Conservation (phyloP, 2,888 invertebrate genomes). For the Hipparchia semele region DNA sequence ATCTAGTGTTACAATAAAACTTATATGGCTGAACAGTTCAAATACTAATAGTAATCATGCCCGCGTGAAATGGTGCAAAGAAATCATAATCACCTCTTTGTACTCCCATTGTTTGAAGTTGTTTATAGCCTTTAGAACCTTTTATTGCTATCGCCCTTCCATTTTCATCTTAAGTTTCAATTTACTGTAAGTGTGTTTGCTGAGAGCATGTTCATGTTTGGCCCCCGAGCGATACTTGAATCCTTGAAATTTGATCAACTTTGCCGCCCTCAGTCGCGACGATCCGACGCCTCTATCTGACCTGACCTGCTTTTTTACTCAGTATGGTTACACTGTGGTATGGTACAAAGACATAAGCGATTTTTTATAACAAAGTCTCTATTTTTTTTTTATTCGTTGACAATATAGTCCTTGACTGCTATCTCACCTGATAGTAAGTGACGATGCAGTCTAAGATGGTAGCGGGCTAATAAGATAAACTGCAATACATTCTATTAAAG, state of each 20-base stretch:
- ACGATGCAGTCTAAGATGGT: background rate
- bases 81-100: too few species aligned
- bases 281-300: conserved; percentile 26
- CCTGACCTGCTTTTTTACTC: conserved; percentile 29
- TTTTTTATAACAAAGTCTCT: background rate
- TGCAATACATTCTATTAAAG: too few species aligned
- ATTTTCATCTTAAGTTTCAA: conserved; percentile 3
- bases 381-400: background rate
- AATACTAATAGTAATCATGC: too few species aligned
- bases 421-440: too few species aligned
- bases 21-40: too few species aligned
- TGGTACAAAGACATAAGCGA: conserved; percentile 13
- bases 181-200: conserved; percentile 6
- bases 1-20: too few species aligned
- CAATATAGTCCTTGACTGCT: background rate
- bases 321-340: background rate
- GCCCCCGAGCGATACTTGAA: conserved; percentile 5
- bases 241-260: conserved; percentile 25
- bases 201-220: background rate
- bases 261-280: conserved; percentile 21
- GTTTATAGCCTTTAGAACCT: background rate
- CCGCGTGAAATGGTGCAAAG: too few species aligned
- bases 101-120: background rate
- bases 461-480: background rate
- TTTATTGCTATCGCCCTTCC: background rate